Percentiles rank a stretch among this genome's conserved stretches.
phyloP scores from a whole-genome alignment of 1,140 invertebrate species.

The Trinorchestia longiramus region DNA sequence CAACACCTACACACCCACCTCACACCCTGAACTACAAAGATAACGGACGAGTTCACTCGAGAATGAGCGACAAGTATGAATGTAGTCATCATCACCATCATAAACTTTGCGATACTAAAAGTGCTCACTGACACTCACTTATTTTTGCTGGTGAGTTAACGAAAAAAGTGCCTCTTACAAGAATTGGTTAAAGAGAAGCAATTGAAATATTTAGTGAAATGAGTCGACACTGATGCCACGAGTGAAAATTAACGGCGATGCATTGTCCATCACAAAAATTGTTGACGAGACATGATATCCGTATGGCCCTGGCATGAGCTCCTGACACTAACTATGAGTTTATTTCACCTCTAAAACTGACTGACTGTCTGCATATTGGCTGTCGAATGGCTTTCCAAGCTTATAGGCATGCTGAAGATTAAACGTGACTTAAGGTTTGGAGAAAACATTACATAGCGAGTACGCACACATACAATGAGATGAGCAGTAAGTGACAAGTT shows the following conservation, averaged over 20 bases:
- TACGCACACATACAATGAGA: no score
- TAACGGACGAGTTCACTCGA: not conserved
- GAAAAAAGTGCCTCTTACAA: not conserved
- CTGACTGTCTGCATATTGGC: not conserved
- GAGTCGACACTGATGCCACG: not conserved
- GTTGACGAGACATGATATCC: not conserved
- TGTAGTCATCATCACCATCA: not conserved
- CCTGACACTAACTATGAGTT: not conserved
- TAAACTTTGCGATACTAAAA: not conserved
- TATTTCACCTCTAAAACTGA: not conserved
- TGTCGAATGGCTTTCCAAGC: not conserved
- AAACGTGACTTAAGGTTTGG: not conserved
- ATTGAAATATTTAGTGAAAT: not conserved
- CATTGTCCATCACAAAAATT: not conserved
- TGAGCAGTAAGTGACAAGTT: no score
- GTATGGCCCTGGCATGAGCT: not conserved
- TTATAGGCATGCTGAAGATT: not conserved
- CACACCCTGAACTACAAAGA: not conserved
- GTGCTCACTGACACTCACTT: not conserved
- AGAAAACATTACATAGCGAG: not conserved
- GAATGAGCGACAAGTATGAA: not conserved
- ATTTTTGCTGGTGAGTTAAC: not conserved
- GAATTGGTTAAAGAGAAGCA: not conserved
- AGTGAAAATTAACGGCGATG: not conserved
- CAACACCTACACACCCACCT: not conserved